These are phyloP conservation scores for Cossypha caffra DNA, from an alignment of 2,797 vertebrate species.

Conservation along the genomic window DNA sequence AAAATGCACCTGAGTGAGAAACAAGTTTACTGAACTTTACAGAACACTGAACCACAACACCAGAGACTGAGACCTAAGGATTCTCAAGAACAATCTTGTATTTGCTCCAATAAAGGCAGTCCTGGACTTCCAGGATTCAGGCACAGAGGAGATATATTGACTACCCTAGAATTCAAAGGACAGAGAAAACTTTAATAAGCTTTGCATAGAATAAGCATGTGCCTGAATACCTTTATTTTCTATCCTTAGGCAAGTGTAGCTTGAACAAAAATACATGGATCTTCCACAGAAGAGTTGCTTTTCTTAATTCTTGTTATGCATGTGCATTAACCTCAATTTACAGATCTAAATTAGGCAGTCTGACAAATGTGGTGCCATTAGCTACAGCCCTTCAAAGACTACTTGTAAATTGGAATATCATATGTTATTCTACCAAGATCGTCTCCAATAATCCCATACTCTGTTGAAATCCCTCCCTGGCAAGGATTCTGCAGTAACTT, in stretches of 20 bases:
- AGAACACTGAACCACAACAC: background rate
- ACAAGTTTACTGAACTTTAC: background rate
- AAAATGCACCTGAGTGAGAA: slow-evolving; percentile 27
- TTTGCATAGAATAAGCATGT: background rate
- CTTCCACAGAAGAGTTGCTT: background rate
- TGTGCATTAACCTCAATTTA: background rate
- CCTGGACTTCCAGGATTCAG: background rate
- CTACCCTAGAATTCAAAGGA: background rate
- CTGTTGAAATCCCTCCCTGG: background rate
- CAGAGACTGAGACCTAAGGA: background rate
- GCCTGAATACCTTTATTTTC: background rate
- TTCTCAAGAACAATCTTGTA: background rate
- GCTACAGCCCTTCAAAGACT: background rate
- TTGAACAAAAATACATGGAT: background rate
- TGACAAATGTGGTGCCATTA: background rate
- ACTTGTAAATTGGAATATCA: background rate
- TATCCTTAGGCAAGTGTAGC: background rate
- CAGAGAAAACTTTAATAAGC: background rate
- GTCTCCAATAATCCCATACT: background rate
- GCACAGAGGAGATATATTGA: background rate
- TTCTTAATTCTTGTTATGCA: background rate
- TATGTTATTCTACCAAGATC: background rate
- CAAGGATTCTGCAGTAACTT: background rate
- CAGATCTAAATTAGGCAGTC: background rate
- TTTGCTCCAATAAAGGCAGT: background rate